Base-by-base conservation (phyloP, 2,797 vertebrate species). In the Crotalus adamanteus region DNA sequence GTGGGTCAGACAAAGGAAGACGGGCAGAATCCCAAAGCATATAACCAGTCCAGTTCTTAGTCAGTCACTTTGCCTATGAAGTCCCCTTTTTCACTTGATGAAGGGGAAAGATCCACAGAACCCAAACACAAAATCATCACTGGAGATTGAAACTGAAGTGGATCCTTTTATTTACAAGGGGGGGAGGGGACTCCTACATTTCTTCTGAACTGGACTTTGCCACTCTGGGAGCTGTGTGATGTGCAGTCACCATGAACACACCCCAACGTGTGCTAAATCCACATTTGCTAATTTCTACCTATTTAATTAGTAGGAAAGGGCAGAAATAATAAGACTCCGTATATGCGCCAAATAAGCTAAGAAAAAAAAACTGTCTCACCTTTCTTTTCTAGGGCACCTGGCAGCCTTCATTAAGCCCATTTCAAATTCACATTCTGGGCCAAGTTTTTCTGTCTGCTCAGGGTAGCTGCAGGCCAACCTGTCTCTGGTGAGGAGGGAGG, bases 291-390 rank as follows among this genome's bases (percentile, higher is more conserved):
- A 56, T 1, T 20, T 16, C 86, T 12, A 22, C 60, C 60, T 47
- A 61, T 11, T 53, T 53, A 53, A 53, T 53, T 53, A 11, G 9
- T 53, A 53, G 51, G 51, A 53, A 53, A 9, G 9, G 51, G 11
- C 51, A 53, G 51, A 53, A 53, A 53, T 53, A 53, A 53, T 53
- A 53, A 53, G 51, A 53, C 51, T 53, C 51, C 51, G 8, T 53
- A 53, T 53, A 11, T 53, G 51, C 9, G 9, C 51, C 51, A 53
- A 53, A n/a, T 5, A 69, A 55, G 61, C 47, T 18, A 69, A n/a
- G 51, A 1, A 1, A 13, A 2, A 11, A 9, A 8, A 7, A 6
- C 8, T 6, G 12, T 22, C 61, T 22, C 3, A 0, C 51, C 22
- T 25, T 55, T 37, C 51, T 65, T 73, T 55, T 65, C 18, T 73